phyloP scores from a whole-genome alignment of 2,113 vertebrate genomes.

The Garra rufa region DNA sequence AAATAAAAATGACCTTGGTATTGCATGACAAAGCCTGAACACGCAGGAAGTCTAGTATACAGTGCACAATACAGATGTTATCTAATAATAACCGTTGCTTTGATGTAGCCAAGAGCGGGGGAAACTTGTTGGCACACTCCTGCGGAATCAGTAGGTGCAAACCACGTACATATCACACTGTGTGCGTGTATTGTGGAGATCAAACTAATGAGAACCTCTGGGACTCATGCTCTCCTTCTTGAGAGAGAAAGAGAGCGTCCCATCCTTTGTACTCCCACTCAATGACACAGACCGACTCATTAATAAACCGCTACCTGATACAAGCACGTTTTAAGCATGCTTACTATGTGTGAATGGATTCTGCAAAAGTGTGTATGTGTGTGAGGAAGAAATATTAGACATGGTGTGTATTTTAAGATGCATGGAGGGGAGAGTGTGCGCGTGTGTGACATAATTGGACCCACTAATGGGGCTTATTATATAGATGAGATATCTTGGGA shows the following conservation, averaged over 20 bases:
- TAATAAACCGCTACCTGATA: constrained; percentile 27
- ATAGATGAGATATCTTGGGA: constrained; percentile 51
- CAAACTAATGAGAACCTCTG: constrained; percentile 58
- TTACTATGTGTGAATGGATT: constrained; percentile 40
- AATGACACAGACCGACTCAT: constrained; percentile 38
- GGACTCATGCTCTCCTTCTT: constrained; percentile 43
- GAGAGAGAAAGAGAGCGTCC: constrained; percentile 27
- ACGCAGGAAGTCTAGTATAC: background rate
- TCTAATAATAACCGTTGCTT: constrained; percentile 41
- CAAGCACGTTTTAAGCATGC: constrained; percentile 25
- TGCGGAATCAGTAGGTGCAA: constrained; percentile 9
- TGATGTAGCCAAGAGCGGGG: constrained; percentile 22
- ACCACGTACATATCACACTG: constrained; percentile 1
- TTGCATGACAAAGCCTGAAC: constrained; percentile 21
- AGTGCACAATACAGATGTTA: constrained; percentile 28
- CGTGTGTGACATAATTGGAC: constrained; percentile 44
- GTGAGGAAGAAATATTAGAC: background rate
- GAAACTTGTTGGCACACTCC: background rate
- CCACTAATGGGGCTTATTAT: constrained; percentile 60
- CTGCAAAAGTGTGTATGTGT: constrained; percentile 4
- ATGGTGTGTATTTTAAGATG: background rate
- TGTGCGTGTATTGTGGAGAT: constrained; percentile 31
- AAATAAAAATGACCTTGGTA: constrained; percentile 17
- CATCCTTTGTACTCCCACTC: constrained; percentile 23
- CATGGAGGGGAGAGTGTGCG: background rate